Percentiles rank a stretch among this genome's conserved stretches.
Conservation (phyloP, 2,113 vertebrate genomes). For the Apodemus sylvaticus region DNA sequence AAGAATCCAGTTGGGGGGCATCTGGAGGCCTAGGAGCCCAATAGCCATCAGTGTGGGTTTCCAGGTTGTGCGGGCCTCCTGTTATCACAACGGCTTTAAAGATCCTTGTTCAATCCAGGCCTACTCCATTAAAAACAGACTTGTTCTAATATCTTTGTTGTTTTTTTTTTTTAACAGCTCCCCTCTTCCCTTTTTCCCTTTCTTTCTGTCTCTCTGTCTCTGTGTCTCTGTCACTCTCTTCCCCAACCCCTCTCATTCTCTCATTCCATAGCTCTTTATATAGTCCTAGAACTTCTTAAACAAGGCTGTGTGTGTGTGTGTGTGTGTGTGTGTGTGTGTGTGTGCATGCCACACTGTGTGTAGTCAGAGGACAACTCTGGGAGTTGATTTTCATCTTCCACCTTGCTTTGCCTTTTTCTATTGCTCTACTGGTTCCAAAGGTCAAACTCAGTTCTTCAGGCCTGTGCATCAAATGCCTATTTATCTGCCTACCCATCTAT, state of each 20-base stretch:
- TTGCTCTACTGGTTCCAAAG: background rate
- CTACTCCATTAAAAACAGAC: no score
- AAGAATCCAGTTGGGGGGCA: background rate
- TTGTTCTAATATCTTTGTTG: background rate
- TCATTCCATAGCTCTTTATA: background rate
- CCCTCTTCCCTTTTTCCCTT: background rate
- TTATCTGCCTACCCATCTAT: background rate
- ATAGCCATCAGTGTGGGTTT: background rate
- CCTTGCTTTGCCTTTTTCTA: background rate
- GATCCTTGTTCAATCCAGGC: background rate
- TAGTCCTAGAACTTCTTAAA: background rate
- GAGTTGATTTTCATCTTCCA: background rate
- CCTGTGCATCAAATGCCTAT: background rate
- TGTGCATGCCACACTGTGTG: no score
- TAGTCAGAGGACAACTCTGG: background rate
- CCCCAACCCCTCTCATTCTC: background rate
- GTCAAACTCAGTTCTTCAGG: background rate
- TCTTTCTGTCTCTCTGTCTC: background rate
- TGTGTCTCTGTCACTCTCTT: background rate
- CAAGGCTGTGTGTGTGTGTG: background rate
- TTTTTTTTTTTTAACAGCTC: background rate
- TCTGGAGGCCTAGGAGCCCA: background rate
- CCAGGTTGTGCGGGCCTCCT: background rate
- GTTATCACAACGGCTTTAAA: background rate
- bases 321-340: no score